Conservation (phyloP, 2,797 vertebrate genomes). For the Rachycentron canadum region DNA sequence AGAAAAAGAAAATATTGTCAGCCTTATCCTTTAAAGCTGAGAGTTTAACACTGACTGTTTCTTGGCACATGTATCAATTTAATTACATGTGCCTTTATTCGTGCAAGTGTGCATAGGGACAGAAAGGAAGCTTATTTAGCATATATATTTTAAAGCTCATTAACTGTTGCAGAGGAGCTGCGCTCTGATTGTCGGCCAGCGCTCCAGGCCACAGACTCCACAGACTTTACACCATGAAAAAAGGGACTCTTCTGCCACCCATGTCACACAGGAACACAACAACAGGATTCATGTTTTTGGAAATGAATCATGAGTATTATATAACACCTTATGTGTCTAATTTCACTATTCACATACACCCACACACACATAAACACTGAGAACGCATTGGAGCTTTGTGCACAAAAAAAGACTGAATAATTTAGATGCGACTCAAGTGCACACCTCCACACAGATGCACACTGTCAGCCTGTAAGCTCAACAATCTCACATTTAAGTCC, state of each 20-base stretch:
- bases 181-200: slow-evolving; percentile 42
- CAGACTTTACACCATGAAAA: slow-evolving; percentile 24
- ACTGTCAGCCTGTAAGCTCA: slow-evolving; percentile 37
- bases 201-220: slow-evolving; percentile 28
- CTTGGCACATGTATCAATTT: not conserved
- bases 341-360: slow-evolving; percentile 27
- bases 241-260: slow-evolving; percentile 8
- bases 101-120: slow-evolving; percentile 22
- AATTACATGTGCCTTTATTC: slow-evolving; percentile 10
- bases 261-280: slow-evolving; percentile 25
- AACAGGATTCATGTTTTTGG: slow-evolving; percentile 7
- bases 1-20: not conserved
- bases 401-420: slow-evolving; percentile 68
- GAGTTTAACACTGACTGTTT: not conserved
- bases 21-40: not conserved
- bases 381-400: slow-evolving; percentile 38
- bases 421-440: slow-evolving; percentile 62
- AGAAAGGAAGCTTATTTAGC: slow-evolving; percentile 54
- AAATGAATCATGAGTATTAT: slow-evolving; percentile 37
- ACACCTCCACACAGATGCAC: slow-evolving; percentile 41
- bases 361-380: slow-evolving; percentile 19
- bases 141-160: slow-evolving; percentile 65
- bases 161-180: slow-evolving; percentile 48
- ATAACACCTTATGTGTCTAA: slow-evolving; percentile 45
- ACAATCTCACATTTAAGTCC: slow-evolving; percentile 50